These are phyloP conservation scores for Ametastegia equiseti DNA, from an alignment of 2,888 invertebrate species.

Conservation along the genomic window DNA sequence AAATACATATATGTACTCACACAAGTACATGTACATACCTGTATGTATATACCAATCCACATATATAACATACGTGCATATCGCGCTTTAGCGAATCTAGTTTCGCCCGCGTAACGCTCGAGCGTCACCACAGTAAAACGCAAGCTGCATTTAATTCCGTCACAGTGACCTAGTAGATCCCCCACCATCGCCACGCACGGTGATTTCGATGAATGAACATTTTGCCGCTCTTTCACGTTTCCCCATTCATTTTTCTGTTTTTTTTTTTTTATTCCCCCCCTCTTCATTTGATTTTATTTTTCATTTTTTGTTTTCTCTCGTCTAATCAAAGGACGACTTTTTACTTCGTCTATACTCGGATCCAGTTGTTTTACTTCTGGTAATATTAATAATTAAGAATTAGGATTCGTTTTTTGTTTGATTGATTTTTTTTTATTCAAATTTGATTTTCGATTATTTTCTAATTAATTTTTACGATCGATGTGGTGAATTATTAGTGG, in stretches of 20 bases:
- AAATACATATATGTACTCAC: neutral
- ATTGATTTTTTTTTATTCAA: no score
- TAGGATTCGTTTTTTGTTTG: no score
- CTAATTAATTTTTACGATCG: no score
- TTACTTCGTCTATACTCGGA: no score
- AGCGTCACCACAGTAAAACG: conserved; percentile 12
- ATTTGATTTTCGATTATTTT: no score
- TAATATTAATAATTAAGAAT: no score
- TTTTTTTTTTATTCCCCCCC: neutral
- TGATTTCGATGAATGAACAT: conserved; percentile 43
- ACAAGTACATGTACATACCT: neutral
- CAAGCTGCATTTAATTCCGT: conserved; percentile 43
- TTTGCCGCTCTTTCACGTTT: neutral
- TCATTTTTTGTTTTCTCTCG: no score
- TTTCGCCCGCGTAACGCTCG: neutral
- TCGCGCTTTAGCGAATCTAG: conserved; percentile 18
- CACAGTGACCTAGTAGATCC: conserved; percentile 34
- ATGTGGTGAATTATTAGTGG: no score
- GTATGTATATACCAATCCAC: neutral
- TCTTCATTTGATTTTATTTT: neutral
- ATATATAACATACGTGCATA: no score
- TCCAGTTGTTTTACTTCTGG: no score
- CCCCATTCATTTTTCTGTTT: neutral
- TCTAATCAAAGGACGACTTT: no score
- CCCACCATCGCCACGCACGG: neutral